These are phyloP conservation scores for Pachyrhynchus sulphureomaculatus DNA, from an alignment of 1,140 invertebrate species.

Conservation along the genomic window DNA sequence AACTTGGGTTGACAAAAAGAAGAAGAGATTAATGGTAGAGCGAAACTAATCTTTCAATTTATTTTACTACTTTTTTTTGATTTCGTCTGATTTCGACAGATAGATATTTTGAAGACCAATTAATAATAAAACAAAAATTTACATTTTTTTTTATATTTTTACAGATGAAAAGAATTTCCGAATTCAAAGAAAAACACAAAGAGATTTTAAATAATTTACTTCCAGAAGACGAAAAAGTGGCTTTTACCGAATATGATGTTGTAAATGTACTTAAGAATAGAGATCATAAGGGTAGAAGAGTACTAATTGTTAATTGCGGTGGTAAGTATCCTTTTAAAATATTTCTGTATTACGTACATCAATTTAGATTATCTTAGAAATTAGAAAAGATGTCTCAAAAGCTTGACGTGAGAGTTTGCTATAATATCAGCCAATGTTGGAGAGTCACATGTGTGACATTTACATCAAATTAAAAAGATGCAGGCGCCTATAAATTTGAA, in stretches of 20 bases:
- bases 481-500: too few species aligned
- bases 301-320: constrained; percentile 42
- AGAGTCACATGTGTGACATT: too few species aligned
- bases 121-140: too few species aligned
- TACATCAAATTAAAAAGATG: too few species aligned
- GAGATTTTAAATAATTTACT: constrained; percentile 62
- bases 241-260: constrained; percentile 67
- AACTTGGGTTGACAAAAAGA: too few species aligned
- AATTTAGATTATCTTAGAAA: not conserved
- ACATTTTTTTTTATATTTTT: too few species aligned
- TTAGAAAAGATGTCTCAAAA: not conserved
- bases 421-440: too few species aligned
- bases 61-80: too few species aligned
- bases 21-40: too few species aligned
- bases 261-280: constrained; percentile 61
- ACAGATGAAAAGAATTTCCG: constrained; percentile 71
- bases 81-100: too few species aligned
- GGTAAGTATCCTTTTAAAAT: constrained; percentile 30
- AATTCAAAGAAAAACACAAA: constrained; percentile 71
- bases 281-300: constrained; percentile 45
- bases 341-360: not conserved
- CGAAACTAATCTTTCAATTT: too few species aligned
- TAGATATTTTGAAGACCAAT: too few species aligned
- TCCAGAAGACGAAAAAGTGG: constrained; percentile 64
- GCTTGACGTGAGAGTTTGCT: not conserved